Conservation (phyloP, 2,113 vertebrate genomes). For the Cololabis saira region DNA sequence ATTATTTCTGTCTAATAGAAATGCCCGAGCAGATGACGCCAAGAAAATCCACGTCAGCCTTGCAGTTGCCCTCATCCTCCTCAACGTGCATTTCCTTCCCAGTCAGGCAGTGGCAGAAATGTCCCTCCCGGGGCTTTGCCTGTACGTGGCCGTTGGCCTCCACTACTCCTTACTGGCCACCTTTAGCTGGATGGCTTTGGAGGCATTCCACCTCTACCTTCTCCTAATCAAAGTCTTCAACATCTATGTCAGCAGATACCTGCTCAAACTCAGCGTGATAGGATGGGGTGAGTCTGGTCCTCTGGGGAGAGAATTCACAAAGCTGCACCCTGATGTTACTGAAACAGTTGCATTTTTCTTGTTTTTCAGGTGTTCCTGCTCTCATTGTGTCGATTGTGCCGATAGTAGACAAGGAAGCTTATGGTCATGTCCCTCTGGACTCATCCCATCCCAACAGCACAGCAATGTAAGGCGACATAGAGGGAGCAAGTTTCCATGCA, state of each 20-base stretch:
- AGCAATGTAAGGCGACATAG: constrained; percentile 32
- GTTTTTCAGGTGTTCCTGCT: constrained; percentile 66
- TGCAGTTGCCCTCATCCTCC: constrained; percentile 58
- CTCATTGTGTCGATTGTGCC: constrained; percentile 55
- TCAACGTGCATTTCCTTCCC: constrained; percentile 65
- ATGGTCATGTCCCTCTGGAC: constrained; percentile 24
- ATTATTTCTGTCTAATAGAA: constrained; percentile 36
- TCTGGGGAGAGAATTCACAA: not conserved
- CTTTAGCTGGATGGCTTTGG: constrained; percentile 76
- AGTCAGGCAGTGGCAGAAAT: constrained; percentile 1
- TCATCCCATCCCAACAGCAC: not conserved
- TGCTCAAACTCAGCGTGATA: constrained; percentile 74
- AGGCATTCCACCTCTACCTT: constrained; percentile 80
- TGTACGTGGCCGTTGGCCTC: constrained; percentile 49
- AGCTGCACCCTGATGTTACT: not conserved
- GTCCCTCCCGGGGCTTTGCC: constrained; percentile 23
- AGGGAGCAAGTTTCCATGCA: too few relatives aligned
- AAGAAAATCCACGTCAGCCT: constrained; percentile 69
- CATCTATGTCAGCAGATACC: constrained; percentile 75
- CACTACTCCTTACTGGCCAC: constrained; percentile 76
- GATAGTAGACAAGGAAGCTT: constrained; percentile 18
- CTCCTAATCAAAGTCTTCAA: constrained; percentile 77
- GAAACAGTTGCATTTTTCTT: not conserved
- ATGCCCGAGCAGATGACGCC: constrained; percentile 40
- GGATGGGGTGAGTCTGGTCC: constrained; percentile 77